Conservation (phyloP, 64 coral and sea anemone genomes). For the Dendrophyllia cribrosa region DNA sequence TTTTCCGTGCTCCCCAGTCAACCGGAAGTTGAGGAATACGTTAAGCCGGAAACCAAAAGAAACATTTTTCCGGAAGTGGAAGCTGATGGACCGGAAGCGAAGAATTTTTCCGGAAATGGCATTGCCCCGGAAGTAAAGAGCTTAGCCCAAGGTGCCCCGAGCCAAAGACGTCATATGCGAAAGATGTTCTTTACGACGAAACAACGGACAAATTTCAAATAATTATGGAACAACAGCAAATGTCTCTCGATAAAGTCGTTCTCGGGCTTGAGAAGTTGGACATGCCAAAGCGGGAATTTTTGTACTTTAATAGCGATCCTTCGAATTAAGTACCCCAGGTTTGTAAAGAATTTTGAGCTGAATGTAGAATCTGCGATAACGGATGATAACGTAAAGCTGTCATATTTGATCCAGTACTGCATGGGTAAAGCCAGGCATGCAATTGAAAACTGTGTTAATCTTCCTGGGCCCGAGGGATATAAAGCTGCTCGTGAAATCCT, state of each 20-base stretch:
- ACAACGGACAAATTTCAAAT: neutral
- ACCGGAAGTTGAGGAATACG: neutral
- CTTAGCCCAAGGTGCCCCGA: no score
- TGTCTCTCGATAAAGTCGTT: conserved; percentile 18
- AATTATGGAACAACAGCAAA: neutral
- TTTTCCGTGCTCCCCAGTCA: neutral
- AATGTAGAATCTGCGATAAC: conserved; percentile 22
- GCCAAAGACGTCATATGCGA: no score
- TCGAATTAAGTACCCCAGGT: conserved; percentile 52
- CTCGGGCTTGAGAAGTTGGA: neutral
- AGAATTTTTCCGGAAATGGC: neutral
- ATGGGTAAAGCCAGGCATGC: conserved; percentile 46
- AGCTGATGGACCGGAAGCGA: no score
- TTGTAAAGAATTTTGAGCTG: conserved; percentile 71
- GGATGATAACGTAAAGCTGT: conserved; percentile 27
- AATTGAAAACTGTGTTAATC: conserved; percentile 67
- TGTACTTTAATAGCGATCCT: conserved; percentile 67
- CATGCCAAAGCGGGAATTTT: conserved; percentile 64
- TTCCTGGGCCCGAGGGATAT: conserved; percentile 24
- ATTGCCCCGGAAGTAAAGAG: no score
- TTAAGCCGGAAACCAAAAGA: neutral
- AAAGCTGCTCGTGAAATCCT: conserved; percentile 23
- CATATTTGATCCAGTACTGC: conserved; percentile 61
- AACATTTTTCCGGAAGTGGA: neutral
- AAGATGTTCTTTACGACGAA: neutral